These are phyloP conservation scores for Paedocypris micromegethes DNA, from an alignment of 2,797 vertebrate species.

Conservation along the genomic window DNA sequence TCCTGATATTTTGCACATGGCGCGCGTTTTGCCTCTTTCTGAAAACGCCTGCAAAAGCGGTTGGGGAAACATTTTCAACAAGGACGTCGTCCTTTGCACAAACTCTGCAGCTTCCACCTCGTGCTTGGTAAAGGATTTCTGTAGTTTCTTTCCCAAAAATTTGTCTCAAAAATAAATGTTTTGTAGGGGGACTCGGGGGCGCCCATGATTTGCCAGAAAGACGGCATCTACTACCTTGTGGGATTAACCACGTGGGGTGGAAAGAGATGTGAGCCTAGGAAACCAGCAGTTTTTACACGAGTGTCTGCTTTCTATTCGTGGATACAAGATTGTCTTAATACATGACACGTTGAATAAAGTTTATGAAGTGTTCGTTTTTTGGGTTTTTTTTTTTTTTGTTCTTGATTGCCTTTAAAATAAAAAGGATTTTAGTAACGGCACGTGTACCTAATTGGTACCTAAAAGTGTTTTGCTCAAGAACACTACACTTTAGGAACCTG, in stretches of 20 bases:
- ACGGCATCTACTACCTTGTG: conserved; percentile 58
- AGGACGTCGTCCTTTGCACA: conserved; percentile 53
- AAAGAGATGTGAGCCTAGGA: conserved; percentile 47
- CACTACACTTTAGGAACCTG: too few relatives aligned
- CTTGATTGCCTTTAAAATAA: too few relatives aligned
- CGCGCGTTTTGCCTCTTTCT: conserved; percentile 49
- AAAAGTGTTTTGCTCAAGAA: too few relatives aligned
- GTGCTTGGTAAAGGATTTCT: conserved; percentile 58
- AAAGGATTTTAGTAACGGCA: too few relatives aligned
- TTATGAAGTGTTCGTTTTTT: not conserved
- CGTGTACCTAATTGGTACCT: too few relatives aligned
- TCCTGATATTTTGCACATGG: conserved; percentile 54
- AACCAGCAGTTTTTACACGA: conserved; percentile 60
- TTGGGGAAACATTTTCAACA: conserved; percentile 53
- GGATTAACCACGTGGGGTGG: conserved; percentile 61
- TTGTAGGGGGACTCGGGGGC: conserved; percentile 61
- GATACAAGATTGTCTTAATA: conserved; percentile 48
- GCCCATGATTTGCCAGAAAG: conserved; percentile 60
- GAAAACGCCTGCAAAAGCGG: conserved; percentile 42
- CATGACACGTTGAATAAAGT: conserved; percentile 28
- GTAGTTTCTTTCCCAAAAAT: not conserved
- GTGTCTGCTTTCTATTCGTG: conserved; percentile 49
- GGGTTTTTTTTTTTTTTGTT: not conserved
- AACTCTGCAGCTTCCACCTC: conserved; percentile 56
- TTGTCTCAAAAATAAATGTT: not conserved